phyloP scores from a whole-genome alignment of 2,113 vertebrate genomes.

The Lamprologus callipterus region DNA sequence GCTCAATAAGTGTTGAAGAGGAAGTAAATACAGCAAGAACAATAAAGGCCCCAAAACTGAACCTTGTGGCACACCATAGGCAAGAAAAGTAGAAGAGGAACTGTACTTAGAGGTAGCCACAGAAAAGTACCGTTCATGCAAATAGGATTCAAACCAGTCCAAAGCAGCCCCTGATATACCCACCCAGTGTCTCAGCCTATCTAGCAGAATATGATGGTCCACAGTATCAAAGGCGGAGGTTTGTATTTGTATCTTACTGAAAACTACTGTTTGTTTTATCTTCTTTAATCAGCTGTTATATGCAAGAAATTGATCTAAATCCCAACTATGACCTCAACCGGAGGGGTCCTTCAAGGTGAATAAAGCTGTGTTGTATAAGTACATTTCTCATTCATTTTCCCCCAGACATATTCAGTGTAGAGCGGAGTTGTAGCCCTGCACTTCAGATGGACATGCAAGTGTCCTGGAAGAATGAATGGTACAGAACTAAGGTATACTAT shows the following conservation, averaged over 20 bases:
- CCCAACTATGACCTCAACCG: not conserved
- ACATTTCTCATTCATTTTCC: not conserved
- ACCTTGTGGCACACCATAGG: too few species aligned
- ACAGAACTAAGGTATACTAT: not conserved
- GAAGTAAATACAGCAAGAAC: too few species aligned
- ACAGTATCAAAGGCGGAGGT: too few species aligned
- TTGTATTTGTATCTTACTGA: not conserved
- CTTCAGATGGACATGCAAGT: not conserved
- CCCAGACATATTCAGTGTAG: not conserved
- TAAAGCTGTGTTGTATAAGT: not conserved
- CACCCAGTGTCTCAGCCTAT: too few species aligned
- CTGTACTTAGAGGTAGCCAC: too few species aligned
- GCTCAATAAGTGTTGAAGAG: too few species aligned
- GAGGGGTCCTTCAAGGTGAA: not conserved
- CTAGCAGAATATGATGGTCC: too few species aligned
- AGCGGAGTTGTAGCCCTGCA: not conserved
- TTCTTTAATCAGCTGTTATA: not conserved
- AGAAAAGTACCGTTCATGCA: too few species aligned
- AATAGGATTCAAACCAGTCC: too few species aligned
- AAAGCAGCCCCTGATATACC: too few species aligned
- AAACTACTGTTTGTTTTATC: not conserved
- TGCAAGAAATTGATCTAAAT: not conserved
- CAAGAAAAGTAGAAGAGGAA: too few species aligned
- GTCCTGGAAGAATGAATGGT: not conserved
- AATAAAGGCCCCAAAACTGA: too few species aligned